A percentile compares a stretch with the other conserved stretches of the same genome.
phyloP scores from a whole-genome alignment of 2,888 invertebrate species.

The Macrostomum cliftonense region DNA sequence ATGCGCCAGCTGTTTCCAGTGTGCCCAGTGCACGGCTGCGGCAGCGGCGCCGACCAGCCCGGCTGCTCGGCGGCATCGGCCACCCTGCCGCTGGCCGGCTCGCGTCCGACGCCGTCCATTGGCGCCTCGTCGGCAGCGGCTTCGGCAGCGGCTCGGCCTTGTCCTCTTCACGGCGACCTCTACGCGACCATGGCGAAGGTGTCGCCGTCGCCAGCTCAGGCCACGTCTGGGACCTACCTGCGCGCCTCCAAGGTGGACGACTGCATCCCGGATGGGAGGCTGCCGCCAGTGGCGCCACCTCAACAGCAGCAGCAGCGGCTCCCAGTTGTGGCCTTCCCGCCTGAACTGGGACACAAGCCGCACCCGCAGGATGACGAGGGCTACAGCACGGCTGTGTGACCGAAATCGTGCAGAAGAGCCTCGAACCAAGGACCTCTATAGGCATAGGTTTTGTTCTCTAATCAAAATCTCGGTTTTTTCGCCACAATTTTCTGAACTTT shows the following conservation, averaged over 20 bases:
- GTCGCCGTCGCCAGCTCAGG: not conserved
- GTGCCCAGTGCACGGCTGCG: conserved; percentile 7
- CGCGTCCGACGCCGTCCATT: no score
- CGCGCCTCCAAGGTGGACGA: not conserved
- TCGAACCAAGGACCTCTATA: no score
- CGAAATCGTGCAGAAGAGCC: no score
- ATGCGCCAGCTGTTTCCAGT: not conserved
- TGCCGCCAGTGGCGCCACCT: not conserved
- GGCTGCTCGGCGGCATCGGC: not conserved
- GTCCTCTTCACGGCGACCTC: not conserved
- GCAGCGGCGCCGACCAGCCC: not conserved
- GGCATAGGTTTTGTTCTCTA: no score
- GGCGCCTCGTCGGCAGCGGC: not conserved
- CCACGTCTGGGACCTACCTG: not conserved
- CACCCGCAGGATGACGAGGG: not conserved
- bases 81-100: not conserved
- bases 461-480: no score
- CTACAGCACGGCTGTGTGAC: not conserved
- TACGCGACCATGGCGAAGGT: not conserved
- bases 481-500: no score
- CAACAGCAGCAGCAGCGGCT: not conserved
- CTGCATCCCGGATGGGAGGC: not conserved
- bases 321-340: not conserved
- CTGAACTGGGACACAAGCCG: no score
- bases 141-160: not conserved